phyloP scores from a whole-genome alignment of 2,113 vertebrate species.

The Dicerorhinus sumatrensis region DNA sequence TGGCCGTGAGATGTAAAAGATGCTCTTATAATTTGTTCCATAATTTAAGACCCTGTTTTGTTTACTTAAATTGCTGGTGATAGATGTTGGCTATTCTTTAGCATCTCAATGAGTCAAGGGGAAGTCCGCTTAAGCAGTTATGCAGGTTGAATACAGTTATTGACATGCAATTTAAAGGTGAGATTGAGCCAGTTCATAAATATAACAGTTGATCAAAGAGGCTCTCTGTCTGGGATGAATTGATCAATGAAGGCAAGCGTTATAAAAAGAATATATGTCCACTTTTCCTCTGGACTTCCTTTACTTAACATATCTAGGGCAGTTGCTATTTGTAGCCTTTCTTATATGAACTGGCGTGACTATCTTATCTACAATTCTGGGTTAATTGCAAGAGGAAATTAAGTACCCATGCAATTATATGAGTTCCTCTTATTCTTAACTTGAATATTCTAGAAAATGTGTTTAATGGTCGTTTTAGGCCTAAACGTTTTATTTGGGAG shows the following conservation, averaged over 20 bases:
- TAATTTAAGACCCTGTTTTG: not conserved
- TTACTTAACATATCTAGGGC: not conserved
- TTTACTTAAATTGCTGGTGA: not conserved
- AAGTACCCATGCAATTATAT: not conserved
- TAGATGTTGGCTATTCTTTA: not conserved
- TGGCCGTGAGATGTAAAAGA: not conserved
- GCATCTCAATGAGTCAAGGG: not conserved
- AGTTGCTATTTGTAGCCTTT: not conserved
- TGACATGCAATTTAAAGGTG: conserved; percentile 31
- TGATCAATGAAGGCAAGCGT: not conserved
- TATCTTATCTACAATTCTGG: not conserved
- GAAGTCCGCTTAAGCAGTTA: not conserved
- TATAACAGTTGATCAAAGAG: not conserved
- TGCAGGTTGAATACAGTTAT: not conserved
- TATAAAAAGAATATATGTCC: not conserved
- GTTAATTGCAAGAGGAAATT: conserved; percentile 12
- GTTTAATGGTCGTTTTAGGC: not conserved
- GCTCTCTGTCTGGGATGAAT: not conserved
- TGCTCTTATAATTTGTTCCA: not conserved
- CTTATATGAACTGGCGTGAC: not conserved
- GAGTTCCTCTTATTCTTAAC: not conserved
- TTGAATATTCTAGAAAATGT: not conserved
- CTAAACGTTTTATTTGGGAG: not conserved
- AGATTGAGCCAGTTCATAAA: conserved; percentile 36
- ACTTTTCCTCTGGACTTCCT: not conserved